Base-by-base conservation (phyloP, 2,113 vertebrate species). In the Lampris incognitus region DNA sequence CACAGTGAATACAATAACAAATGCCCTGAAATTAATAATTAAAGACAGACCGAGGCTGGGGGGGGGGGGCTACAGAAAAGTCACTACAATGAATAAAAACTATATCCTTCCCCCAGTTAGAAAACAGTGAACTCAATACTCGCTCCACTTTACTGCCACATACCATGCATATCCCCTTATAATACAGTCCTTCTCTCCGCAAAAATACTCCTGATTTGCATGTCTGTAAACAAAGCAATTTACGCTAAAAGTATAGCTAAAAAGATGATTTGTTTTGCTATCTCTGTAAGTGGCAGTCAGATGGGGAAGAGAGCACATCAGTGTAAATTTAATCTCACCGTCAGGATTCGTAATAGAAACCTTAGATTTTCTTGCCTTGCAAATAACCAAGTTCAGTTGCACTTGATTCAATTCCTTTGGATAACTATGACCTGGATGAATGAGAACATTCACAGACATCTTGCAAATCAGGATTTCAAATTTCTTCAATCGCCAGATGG, bases 1-100 rank as follows among this genome's bases (percentile, higher is more conserved):
- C 63, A 66, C 64, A 85, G 68, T 48, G 73, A 90, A 89, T 79
- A 87, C 88, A 89, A 90, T 88, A 84, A 92, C 84, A 89, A 81
- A 89, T 85, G 82, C 81, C 65, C 69, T 68, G 76, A 89, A 89
- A 91, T 91, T 83, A 90, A 91, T 89, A 90, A 88, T 89, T 86
- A 80, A 89, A 83, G 82, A 81, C 64, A 64, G 83, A 75, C 67
- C 60, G 57, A 83, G 78, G 63, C 79, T 58, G 71, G 5, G 75
- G 39, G 40, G 40, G 39, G 39, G 59, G 84, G 78, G 68, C 61
- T 54, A 46, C 61, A 74, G 52, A 50, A 63, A 83, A 87, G 86
- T 91, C 89, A 78, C 88, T 87, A 84, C 67, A 60, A 79, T 79
- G 81, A 89, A 86, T 88, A 81, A 80, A 66, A 86, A 80, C 54